Percentiles rank a stretch among this genome's conserved stretches.
Evolutionary conservation across 2,797 vertebrate species (phyloP).

Genomic region (Betta splendens): DNA sequence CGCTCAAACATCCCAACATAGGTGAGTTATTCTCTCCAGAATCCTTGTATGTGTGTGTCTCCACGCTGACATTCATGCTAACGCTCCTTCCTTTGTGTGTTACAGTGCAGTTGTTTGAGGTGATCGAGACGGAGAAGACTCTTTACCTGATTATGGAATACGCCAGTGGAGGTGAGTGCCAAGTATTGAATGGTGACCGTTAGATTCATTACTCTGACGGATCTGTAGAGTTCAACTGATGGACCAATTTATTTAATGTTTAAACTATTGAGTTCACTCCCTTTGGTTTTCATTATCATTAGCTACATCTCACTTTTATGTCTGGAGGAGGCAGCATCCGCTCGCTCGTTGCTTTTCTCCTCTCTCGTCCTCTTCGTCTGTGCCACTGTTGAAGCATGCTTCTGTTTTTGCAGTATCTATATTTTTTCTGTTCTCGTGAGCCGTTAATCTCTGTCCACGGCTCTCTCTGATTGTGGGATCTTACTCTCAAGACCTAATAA

Average conservation of each 20-base stretch:
- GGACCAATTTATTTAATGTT: neutral
- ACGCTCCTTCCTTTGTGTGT: conserved; percentile 25
- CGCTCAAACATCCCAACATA: conserved; percentile 93
- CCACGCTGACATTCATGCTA: neutral
- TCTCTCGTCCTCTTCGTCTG: neutral
- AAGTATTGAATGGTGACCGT: conserved; percentile 4
- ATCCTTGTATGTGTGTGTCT: neutral
- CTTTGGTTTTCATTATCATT: neutral
- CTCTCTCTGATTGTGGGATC: conserved; percentile 20
- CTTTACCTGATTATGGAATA: conserved; percentile 96
- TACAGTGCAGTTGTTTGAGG: conserved; percentile 92
- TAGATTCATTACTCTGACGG: conserved; percentile 6
- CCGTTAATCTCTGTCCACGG: conserved; percentile 15
- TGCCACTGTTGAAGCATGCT: conserved; percentile 2
- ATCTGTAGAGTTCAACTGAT: neutral
- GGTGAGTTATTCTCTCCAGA: conserved; percentile 77
- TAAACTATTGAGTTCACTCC: neutral
- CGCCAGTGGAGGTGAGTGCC: conserved; percentile 88
- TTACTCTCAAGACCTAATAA: conserved; percentile 44
- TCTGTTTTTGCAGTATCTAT: conserved; percentile 32
- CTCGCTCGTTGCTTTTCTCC: neutral
- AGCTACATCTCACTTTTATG: neutral
- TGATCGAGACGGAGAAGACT: conserved; percentile 93
- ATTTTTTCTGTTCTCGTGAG: conserved; percentile 13
- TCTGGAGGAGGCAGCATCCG: neutral